A percentile compares a stretch with the other conserved stretches of the same genome.
These are phyloP conservation scores for Scaptomyza caliginosa DNA, from an alignment of 2,888 invertebrate genomes.

Conservation along the genomic window DNA sequence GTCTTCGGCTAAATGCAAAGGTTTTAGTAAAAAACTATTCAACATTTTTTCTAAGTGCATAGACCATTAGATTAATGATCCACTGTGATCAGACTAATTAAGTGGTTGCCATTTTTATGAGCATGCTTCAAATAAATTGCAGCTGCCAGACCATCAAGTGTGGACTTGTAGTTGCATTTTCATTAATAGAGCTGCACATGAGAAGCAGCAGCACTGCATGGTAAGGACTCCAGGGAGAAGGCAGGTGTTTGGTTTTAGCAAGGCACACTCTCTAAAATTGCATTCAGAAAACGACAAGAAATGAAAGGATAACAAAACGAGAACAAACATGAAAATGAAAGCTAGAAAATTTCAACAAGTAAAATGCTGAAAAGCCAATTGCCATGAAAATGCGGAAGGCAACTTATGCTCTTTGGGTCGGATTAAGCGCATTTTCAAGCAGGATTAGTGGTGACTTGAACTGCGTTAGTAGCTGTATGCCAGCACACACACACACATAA, in stretches of 20 bases:
- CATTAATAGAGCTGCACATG: not conserved
- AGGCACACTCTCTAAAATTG: constrained; percentile 58
- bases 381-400: constrained; percentile 12
- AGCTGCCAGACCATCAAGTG: constrained; percentile 13
- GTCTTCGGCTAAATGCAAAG: too few relatives aligned
- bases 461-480: constrained; percentile 15
- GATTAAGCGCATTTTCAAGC: constrained; percentile 52
- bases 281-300: constrained; percentile 17
- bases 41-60: not conserved
- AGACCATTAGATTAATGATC: constrained; percentile 58
- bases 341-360: constrained; percentile 16
- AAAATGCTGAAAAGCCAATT: constrained; percentile 25
- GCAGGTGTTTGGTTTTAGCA: constrained; percentile 29
- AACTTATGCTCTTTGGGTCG: constrained; percentile 37
- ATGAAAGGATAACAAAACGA: too few relatives aligned
- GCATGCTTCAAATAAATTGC: constrained; percentile 31
- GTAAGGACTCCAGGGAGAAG: not conserved
- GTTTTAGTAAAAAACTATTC: too few relatives aligned
- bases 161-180: constrained; percentile 8
- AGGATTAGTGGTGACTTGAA: constrained; percentile 59
- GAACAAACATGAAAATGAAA: constrained; percentile 26
- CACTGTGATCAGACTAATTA: constrained; percentile 38
- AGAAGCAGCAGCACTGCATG: not conserved
- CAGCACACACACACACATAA: constrained; percentile 31
- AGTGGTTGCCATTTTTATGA: constrained; percentile 27